Base-by-base conservation (phyloP, 2,113 vertebrate species). In the Rattus norvegicus region DNA sequence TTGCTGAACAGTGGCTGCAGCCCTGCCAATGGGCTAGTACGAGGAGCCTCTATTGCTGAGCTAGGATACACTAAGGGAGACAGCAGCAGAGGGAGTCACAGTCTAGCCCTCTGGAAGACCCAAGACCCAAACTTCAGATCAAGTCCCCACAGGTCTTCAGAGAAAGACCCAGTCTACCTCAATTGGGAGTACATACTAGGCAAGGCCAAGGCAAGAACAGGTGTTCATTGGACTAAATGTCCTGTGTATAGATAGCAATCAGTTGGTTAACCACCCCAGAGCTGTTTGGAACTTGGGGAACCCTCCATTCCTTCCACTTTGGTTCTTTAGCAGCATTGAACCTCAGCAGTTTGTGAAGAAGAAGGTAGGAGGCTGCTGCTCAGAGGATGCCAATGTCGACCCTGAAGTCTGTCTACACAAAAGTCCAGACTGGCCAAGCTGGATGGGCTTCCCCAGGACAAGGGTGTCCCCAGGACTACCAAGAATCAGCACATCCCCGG, bases 291-390 rank as follows among this genome's bases (percentile, higher is more conserved):
- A 16, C 56, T n/a, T 22, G 7, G 10, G 5, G n/a, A 3, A 56
- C 28, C 33, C 9, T 39, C 12, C 7, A 56, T 28, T 43, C 5
- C 83, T 16, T 11, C 0, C 13, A 3, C 5, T 89, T 10, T 5
- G 13, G 19, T 17, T 69, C 36, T 39, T 69, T 47, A 65, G 73
- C 33, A 54, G 63, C 5, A 47, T 12, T 67, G 17, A 77, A 61
- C 20, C 30, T 79, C 19, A 33, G 28, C 12, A 56, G 19, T 65
- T 49, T 6, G 47, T 56, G 13, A 49, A 67, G 85, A 88, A 14
- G 7, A 77, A 9, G 39, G 2, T 1, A 7, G n/a, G 0, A 70
- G 5, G 16, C 17, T 13, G 30, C 30, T n/a, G 20, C 39, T 22
- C 54, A 63, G 2, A 49, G 22, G 39, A 49, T 22, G 5, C 24